Conservation (phyloP, 1,140 invertebrate genomes). For the Aphidius gifuensis region DNA sequence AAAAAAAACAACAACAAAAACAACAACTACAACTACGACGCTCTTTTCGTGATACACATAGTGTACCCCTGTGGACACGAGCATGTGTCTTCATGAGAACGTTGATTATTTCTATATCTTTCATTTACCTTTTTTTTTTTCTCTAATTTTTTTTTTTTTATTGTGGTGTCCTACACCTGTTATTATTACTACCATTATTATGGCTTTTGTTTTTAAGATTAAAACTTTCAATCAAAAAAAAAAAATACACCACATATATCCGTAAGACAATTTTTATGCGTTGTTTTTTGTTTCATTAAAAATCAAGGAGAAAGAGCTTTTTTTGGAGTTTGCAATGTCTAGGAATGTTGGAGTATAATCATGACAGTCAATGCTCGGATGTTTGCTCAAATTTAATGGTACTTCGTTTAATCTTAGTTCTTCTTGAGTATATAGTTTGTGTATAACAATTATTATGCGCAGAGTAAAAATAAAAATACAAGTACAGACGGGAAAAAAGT, state of each 20-base stretch:
- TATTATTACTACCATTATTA: neutral
- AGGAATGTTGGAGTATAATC: too few relatives aligned
- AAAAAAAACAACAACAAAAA: constrained; percentile 23
- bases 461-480: too few relatives aligned
- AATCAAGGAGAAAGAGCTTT: too few relatives aligned
- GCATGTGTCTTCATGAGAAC: constrained; percentile 26
- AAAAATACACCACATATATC: too few relatives aligned
- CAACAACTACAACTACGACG: neutral
- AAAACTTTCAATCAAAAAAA: constrained; percentile 2
- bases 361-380: too few relatives aligned
- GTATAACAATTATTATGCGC: too few relatives aligned
- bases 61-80: constrained; percentile 14
- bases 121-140: constrained; percentile 12
- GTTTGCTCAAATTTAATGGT: too few relatives aligned
- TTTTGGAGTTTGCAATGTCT: too few relatives aligned
- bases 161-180: neutral
- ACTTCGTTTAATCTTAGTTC: too few relatives aligned
- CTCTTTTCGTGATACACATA: constrained; percentile 8
- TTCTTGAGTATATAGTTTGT: too few relatives aligned
- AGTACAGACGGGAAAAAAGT: constrained; percentile 23
- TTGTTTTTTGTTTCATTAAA: too few relatives aligned
- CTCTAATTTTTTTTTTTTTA: constrained; percentile 8
- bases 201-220: constrained; percentile 2
- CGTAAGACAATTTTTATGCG: too few relatives aligned
- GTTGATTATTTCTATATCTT: constrained; percentile 20